Conservation (phyloP, 2,888 invertebrate species). For the Halictus quadricinctus region DNA sequence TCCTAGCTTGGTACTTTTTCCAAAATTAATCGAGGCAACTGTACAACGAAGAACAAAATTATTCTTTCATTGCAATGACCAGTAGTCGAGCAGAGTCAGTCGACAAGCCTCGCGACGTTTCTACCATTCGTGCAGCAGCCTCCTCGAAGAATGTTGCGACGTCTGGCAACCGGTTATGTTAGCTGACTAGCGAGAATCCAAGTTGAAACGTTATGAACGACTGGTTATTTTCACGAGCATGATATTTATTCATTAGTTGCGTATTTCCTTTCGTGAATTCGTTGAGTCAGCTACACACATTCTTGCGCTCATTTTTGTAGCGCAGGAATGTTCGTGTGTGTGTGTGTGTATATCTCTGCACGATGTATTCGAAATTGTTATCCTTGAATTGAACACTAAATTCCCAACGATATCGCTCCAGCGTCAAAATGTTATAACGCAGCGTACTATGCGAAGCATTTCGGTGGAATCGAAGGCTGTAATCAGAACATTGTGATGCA, state of each 20-base stretch:
- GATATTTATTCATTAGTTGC: background rate
- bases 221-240: background rate
- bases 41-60: background rate
- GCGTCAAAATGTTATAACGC: no score
- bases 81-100: background rate
- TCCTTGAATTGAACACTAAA: no score
- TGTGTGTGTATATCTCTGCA: no score
- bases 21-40: no score
- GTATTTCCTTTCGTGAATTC: background rate
- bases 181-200: background rate
- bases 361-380: no score
- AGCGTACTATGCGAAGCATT: no score
- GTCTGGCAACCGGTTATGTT: background rate
- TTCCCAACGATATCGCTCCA: no score
- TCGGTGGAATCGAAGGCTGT: no score
- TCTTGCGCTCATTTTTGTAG: background rate
- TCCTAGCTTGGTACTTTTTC: no score
- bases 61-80: background rate
- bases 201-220: background rate
- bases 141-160: slow-evolving; percentile 1
- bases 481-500: no score
- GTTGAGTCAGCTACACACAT: background rate
- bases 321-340: background rate
- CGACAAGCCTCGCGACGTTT: background rate
- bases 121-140: background rate